Base-by-base conservation (phyloP, 37 sponge, comb jelly and placozoan species). In the Aphrocallistes beatrix region DNA sequence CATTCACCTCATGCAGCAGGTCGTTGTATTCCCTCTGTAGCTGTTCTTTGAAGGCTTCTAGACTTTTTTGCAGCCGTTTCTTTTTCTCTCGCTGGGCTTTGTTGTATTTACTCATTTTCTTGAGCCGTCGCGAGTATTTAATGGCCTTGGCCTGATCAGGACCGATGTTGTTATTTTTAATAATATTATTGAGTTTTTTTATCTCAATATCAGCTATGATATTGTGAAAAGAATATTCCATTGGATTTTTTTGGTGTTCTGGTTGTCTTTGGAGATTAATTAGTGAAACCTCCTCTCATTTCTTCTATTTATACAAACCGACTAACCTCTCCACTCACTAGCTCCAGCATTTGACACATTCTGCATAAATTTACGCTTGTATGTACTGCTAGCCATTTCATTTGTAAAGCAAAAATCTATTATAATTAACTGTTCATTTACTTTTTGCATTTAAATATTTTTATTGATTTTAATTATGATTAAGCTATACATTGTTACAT, bases 1-100 rank as follows among this genome's bases (percentile, higher is more conserved):
- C 75, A 60, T 60, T 13, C 6, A 60, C 75, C 34, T 60, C 75
- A 60, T 28, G 10, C 28, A 60, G 10, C 10, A 60, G 10, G 32
- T 30, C 17, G 8, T 60, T 30, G n/a, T 60, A 60, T 30, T 60
- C 75, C n/a, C 75, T 60, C n/a, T 32, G 75, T 28, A 60, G 34
- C 34, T 60, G 10, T 60, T 60, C 75, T 60, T 60, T 60, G 1
- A 25, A 19, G 3, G 75, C 75, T 60, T 60, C 75, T 6, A 60
- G 21, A 30, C 75, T 19, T 13, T 60, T 60, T 60, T 60, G 75
- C 28, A 60, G 75, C 75, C 75, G 75, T 60, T 60, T 60, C 75
- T 60, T 60, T 60, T 60, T 60, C 75, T 60, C 75, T 19, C 75
- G 75, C 75, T 60, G 75, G n/a, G 75, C 75, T 60, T 60, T 60